Evolutionary conservation across 64 coral and sea anemone genomes (phyloP).

Genomic region (Stichodactyla mertensii): DNA sequence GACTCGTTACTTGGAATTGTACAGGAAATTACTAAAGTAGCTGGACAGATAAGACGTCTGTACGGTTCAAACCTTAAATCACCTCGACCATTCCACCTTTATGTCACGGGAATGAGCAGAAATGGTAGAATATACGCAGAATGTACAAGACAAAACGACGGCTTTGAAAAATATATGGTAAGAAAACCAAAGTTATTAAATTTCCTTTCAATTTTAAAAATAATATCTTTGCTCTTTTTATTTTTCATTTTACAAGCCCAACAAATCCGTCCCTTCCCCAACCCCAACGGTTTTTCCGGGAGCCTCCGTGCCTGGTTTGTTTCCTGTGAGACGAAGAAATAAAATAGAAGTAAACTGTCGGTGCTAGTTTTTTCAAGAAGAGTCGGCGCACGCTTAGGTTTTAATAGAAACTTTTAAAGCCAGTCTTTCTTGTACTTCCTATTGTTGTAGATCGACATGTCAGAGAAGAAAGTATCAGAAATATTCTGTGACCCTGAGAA

Average conservation of each 20-base stretch:
- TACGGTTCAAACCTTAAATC: conserved; percentile 61
- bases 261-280: too few species aligned
- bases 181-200: neutral
- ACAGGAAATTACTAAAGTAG: conserved; percentile 58
- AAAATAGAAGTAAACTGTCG: too few species aligned
- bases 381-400: too few species aligned
- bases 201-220: too few species aligned
- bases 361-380: too few species aligned
- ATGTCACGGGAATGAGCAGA: conserved; percentile 45
- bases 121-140: conserved; percentile 28
- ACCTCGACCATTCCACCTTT: conserved; percentile 25
- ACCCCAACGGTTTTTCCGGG: too few species aligned
- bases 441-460: neutral
- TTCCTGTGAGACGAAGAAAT: too few species aligned
- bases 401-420: too few species aligned
- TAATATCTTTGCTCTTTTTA: too few species aligned
- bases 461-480: conserved; percentile 18
- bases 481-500: conserved; percentile 16
- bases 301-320: too few species aligned
- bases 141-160: conserved; percentile 30
- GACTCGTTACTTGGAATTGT: neutral
- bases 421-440: neutral
- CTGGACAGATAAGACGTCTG: conserved; percentile 36
- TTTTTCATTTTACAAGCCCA: too few species aligned
- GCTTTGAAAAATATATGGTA: conserved; percentile 44